Evolutionary conservation across 2,113 vertebrate genomes (phyloP).

Genomic region (Nycticryphes semicollaris): DNA sequence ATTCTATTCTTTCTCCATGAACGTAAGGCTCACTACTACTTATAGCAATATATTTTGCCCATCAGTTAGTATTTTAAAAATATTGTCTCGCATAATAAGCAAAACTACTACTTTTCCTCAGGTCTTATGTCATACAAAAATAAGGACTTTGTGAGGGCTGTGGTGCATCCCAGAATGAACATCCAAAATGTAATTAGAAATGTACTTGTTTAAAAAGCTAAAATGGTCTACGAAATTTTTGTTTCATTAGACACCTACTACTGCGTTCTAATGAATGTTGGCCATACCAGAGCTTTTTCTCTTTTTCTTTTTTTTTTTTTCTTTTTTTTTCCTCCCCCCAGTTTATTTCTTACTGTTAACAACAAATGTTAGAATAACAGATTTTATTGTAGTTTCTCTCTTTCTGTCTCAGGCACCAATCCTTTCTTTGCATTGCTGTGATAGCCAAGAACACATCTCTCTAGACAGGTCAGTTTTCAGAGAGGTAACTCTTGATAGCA

Average conservation of each 20-base stretch:
- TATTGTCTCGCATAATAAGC: neutral
- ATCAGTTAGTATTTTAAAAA: slow-evolving; percentile 12
- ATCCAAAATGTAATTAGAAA: neutral
- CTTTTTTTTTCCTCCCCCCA: too few relatives aligned
- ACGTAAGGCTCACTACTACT: neutral
- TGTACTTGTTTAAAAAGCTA: neutral
- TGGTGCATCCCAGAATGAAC: neutral
- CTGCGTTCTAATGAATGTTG: neutral
- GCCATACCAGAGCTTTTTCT: neutral
- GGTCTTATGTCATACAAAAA: neutral
- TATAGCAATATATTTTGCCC: neutral
- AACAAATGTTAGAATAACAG: neutral
- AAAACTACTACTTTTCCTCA: neutral
- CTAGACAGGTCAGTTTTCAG: neutral
- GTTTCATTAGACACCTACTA: neutral
- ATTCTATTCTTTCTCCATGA: neutral
- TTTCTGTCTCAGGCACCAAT: neutral
- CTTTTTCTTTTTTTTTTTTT: neutral
- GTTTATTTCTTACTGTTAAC: neutral
- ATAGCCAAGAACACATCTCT: neutral
- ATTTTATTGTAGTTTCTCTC: neutral
- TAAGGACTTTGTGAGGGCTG: neutral
- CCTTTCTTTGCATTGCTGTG: neutral
- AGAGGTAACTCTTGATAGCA: neutral
- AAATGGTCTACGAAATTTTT: neutral